Percentiles rank a stretch among this genome's conserved stretches.
Conservation (phyloP, 1,140 invertebrate genomes). For the Dendroctonus valens region DNA sequence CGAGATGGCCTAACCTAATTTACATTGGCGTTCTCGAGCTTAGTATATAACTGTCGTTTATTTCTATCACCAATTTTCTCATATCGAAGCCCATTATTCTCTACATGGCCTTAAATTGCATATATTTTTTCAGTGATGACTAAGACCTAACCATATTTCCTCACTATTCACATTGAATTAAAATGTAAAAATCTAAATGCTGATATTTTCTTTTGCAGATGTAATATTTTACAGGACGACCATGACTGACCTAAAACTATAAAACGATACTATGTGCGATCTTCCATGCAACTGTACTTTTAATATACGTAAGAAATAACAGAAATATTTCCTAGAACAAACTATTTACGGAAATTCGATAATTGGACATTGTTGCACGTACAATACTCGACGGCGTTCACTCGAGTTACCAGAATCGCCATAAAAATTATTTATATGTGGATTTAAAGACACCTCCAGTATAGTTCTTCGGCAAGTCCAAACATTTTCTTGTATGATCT, state of each 20-base stretch:
- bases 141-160: no score
- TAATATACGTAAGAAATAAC: conserved; percentile 13
- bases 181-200: no score
- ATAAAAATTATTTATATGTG: conserved; percentile 10
- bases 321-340: conserved; percentile 23
- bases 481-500: no score
- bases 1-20: conserved; percentile 10
- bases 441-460: background rate
- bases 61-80: background rate
- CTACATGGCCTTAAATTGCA: no score
- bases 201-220: no score
- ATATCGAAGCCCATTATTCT: no score
- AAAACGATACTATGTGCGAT: conserved; percentile 12
- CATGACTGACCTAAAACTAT: no score
- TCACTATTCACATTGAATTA: no score
- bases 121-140: no score
- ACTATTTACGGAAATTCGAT: conserved; percentile 29
- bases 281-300: conserved; percentile 26
- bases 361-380: conserved; percentile 27
- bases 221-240: no score
- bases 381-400: conserved; percentile 3
- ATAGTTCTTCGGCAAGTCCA: no score
- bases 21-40: conserved; percentile 8
- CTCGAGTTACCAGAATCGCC: conserved; percentile 13
- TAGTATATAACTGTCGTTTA: background rate